Conservation (phyloP, 2,888 invertebrate genomes). For the Arrhopalites spinosus region DNA sequence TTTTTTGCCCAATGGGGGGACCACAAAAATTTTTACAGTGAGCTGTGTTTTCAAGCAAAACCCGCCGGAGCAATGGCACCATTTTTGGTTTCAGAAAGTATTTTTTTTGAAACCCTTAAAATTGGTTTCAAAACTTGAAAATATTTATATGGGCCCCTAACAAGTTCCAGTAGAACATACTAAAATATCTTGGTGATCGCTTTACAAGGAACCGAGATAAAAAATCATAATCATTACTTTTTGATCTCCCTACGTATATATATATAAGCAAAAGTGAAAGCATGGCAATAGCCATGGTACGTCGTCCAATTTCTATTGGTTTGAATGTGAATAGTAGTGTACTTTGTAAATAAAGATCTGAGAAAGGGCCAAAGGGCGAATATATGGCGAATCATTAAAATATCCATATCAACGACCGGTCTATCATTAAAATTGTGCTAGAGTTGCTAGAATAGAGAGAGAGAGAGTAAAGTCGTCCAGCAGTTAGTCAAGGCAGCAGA, state of each 20-base stretch:
- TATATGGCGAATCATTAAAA: conserved; percentile 57
- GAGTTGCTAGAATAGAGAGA: conserved; percentile 36
- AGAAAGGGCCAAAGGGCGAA: conserved; percentile 54
- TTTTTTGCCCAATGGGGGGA: too few species aligned
- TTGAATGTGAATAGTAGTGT: conserved; percentile 27
- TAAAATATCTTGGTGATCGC: too few species aligned
- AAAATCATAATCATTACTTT: too few species aligned
- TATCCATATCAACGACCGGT: conserved; percentile 48
- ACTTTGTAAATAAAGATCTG: conserved; percentile 55
- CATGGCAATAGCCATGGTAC: background rate
- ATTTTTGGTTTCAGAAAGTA: too few species aligned
- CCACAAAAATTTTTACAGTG: too few species aligned
- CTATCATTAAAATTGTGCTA: conserved; percentile 54
- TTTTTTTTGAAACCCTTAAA: too few species aligned
- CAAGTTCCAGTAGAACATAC: too few species aligned
- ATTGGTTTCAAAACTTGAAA: too few species aligned
- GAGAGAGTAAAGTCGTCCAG: conserved; percentile 8
- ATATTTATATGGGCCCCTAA: too few species aligned
- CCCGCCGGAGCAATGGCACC: too few species aligned
- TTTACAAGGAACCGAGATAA: too few species aligned
- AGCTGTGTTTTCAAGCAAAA: too few species aligned
- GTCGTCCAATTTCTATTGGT: conserved; percentile 29
- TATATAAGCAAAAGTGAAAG: background rate
- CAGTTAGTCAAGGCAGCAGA: background rate
- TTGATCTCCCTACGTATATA: background rate